These are phyloP conservation scores for Ylistrum balloti DNA, from an alignment of 1,140 invertebrate genomes.

Conservation along the genomic window DNA sequence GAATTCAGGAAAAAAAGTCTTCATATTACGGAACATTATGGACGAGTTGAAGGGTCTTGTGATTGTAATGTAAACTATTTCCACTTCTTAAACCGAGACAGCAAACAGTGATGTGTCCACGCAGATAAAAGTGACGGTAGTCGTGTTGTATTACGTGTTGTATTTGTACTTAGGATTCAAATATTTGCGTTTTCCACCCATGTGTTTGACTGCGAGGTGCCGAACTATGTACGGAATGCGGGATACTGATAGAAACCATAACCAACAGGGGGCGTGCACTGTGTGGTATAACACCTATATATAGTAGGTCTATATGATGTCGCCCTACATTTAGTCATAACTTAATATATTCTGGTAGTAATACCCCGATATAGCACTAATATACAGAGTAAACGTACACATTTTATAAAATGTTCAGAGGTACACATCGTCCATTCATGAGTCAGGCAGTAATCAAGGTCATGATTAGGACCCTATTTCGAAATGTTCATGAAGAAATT, in stretches of 20 bases:
- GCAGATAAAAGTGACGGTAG: conserved; percentile 18
- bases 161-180: conserved; percentile 20
- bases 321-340: not conserved
- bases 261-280: not conserved
- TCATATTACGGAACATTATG: not conserved
- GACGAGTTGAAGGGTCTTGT: not conserved
- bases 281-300: not conserved
- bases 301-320: not conserved
- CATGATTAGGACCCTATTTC: too few species aligned
- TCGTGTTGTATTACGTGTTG: not conserved
- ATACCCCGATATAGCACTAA: not conserved
- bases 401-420: too few species aligned
- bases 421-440: not conserved
- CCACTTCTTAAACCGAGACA: conserved; percentile 2
- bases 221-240: not conserved
- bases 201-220: not conserved
- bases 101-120: not conserved
- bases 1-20: not conserved
- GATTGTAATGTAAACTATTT: conserved; percentile 16
- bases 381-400: not conserved
- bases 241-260: not conserved
- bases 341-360: not conserved
- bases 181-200: conserved; percentile 32
- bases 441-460: not conserved
- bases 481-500: too few species aligned